Evolutionary conservation across 1,140 invertebrate species (phyloP), one percentile per base, ranked within the genome.

Genomic region (Calephelis nemesis): DNA sequence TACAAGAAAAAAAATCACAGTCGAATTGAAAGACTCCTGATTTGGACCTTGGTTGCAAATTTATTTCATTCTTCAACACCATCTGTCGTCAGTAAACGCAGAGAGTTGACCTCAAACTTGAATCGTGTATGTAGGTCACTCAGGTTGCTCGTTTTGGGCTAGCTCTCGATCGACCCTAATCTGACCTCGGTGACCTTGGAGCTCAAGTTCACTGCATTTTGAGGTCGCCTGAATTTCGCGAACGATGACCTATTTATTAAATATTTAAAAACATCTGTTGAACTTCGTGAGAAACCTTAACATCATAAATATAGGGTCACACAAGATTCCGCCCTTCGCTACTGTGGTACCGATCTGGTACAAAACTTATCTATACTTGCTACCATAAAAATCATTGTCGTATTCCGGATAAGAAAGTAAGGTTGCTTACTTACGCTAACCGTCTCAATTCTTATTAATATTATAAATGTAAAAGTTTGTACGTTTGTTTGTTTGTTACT

Each of bases 131-230:
- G 42, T 84, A 73, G 82, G 82, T 85, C 83, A 76, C 48, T 39
- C 70, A 78, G 78, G 73, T 81, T 76, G 73, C 48, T 69, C 65
- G 49, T 66, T 87, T 84, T 84, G 82, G 84, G 74, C 81, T 84
- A 79, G 76, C 76, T 80, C 73, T 79, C 71, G 72, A 79, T 68
- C 69, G 76, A 72, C 81, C 80, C 80, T 84, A 84, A 84, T 81
- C 76, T 78, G 81, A 85, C 81, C 84, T 76, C 76, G 52, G 72
- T 63, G 78, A 81, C 83, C 84, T 85, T 85, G 82, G 52, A 72
- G 42, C 68, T 72, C 67, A 76, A 71, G 70, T 74, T 76, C 72
- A 77, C 50, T 63, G 63, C 65, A 58, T 69, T 76, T 82, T 67
- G 77, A 70, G 82, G 82, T 80, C 80, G 71, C 69, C 73, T 67